Evolutionary conservation across 2,113 vertebrate genomes (phyloP).

Genomic region (Phasianus colchicus): DNA sequence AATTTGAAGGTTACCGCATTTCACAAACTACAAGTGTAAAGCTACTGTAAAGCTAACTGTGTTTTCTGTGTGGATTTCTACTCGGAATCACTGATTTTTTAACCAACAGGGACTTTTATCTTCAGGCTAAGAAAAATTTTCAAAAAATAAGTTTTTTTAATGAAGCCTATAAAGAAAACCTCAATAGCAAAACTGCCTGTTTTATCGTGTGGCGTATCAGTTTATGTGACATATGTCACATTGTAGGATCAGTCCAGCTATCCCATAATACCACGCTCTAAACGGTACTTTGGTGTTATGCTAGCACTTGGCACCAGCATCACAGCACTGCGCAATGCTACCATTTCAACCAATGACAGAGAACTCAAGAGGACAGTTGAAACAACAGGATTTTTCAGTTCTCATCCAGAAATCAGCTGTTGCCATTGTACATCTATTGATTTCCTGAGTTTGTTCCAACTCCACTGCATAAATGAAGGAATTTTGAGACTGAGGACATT

Average conservation of each 20-base stretch:
- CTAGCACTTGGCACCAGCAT: no score
- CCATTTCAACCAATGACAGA: neutral
- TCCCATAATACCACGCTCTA: neutral
- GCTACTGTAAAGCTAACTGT: neutral
- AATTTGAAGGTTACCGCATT: neutral
- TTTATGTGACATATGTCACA: rapidly evolving
- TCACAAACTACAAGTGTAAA: neutral
- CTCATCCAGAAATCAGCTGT: neutral
- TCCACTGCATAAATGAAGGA: neutral
- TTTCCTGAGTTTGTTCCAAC: neutral
- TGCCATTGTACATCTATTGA: neutral
- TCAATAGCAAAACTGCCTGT: neutral
- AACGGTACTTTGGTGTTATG: neutral
- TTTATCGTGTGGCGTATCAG: neutral
- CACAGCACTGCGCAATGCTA: neutral
- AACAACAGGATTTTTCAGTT: neutral
- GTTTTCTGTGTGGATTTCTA: neutral
- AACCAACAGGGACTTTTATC: neutral
- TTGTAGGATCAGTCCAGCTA: neutral
- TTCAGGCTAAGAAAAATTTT: neutral
- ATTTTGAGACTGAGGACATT: neutral
- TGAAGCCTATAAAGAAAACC: neutral
- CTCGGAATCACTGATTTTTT: neutral
- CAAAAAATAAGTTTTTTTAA: neutral
- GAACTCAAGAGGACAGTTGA: neutral